Base-by-base conservation (phyloP, 1,140 invertebrate species). In the Copidosoma floridanum region DNA sequence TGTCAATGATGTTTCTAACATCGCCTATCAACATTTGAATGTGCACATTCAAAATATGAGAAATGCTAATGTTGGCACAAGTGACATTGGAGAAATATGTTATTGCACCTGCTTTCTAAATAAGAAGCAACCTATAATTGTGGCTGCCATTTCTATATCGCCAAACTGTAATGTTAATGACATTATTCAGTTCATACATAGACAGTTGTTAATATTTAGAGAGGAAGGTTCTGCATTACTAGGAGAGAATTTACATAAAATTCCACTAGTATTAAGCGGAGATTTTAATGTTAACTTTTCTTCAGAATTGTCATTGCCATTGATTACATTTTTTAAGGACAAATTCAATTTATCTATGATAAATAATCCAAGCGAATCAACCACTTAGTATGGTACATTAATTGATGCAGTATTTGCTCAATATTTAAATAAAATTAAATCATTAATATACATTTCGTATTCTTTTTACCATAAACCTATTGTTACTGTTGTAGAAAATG, bases 371-470 rank as follows among this genome's bases (percentile, higher is more conserved):
- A 7, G 6, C 6, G 32, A 35, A 6, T 7, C 6, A 7, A 35
- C 46, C n/a, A 48, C 46, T 4, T 3, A 14, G 24, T n/a, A 14
- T 10, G 52, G 37, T 7, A 55, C 29, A 7, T 23, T 16, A 7
- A 38, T 55, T 23, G 52, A 18, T 21, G 29, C n/a, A 40, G 52
- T 55, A 21, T 55, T 55, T 40, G 14, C 52, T 20, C 14, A 16
- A 37, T 24, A 55, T 21, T n/a, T n/a, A n/a, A n/a, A n/a, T n/a
- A n/a, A n/a, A n/a, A n/a, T n/a, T n/a, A n/a, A n/a, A n/a, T n/a
- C n/a, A n/a, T n/a, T n/a, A n/a, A n/a, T n/a, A n/a, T n/a, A n/a
- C n/a, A n/a, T n/a, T n/a, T n/a, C n/a, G n/a, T n/a, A n/a, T n/a
- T n/a, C n/a, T n/a, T n/a, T n/a, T n/a, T n/a, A n/a, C n/a, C n/a